phyloP scores from a whole-genome alignment of 2,797 vertebrate species.

The Bovichtus diacanthus region DNA sequence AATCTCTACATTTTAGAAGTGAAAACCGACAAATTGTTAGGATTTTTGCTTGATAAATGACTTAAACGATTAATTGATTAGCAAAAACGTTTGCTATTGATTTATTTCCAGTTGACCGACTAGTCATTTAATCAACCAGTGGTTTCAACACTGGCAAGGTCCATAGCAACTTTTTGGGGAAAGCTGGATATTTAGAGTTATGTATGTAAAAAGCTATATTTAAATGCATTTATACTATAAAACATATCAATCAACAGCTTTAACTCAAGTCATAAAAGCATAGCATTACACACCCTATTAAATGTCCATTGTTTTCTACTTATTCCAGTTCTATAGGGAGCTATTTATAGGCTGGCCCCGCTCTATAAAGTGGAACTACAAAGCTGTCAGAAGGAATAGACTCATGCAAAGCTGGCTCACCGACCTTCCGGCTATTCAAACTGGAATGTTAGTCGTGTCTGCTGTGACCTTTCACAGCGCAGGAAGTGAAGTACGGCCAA shows the following conservation, averaged over 20 bases:
- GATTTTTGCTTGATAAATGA: too few relatives aligned
- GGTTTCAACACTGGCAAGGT: background rate
- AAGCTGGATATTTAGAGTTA: background rate
- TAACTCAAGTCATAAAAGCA: background rate
- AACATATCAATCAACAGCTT: background rate
- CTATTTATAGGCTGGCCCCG: constrained; percentile 40
- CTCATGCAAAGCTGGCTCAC: constrained; percentile 61
- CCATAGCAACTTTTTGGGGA: background rate
- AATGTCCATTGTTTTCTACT: constrained; percentile 24
- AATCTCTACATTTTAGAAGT: too few relatives aligned
- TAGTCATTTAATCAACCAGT: background rate
- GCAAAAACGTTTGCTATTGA: background rate
- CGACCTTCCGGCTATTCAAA: constrained; percentile 77
- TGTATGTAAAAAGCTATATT: background rate
- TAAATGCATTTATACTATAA: background rate
- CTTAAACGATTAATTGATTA: background rate
- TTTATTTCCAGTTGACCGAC: background rate
- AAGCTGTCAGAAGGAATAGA: constrained; percentile 65
- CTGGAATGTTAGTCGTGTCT: constrained; percentile 70
- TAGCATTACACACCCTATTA: background rate
- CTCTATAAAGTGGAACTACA: constrained; percentile 55
- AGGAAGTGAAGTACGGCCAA: constrained; percentile 65
- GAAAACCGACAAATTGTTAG: too few relatives aligned
- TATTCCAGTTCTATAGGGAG: background rate
- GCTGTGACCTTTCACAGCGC: constrained; percentile 64